Base-by-base conservation (phyloP, 2,888 invertebrate species). In the Drosophila colorata region DNA sequence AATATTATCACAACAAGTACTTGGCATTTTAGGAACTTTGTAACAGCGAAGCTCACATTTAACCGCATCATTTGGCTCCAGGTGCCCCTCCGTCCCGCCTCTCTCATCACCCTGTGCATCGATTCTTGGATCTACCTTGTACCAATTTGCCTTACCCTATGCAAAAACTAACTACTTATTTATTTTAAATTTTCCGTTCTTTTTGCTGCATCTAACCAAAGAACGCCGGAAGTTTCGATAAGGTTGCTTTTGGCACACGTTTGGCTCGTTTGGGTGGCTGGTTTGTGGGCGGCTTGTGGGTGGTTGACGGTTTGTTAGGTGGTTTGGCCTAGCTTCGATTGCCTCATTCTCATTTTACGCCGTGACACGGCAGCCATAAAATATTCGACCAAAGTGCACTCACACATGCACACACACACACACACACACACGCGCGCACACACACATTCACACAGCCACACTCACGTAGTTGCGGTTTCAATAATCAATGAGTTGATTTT, bases 401-500 rank as follows among this genome's bases (percentile, higher is more conserved):
- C 83, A 66, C 63, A 74, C 74, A 61, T 33, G 28, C 59, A 40
- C 20, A 53, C 18, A 23, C 11, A 13, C 16, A 14, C 53, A 38
- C 40, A 59, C 53, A 37, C 60, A 33, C 53, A 33, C 41, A 43
- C 55, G 18, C 47, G 31, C 33, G 28, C 35, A 41, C 43, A 44
- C 40, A 37, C 48, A 48, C 41, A 52, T 57, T 38, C 60, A 16
- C 33, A 25, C 8, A 14, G 37, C 48, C 70, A 57, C 58, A 69
- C 78, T 56, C 66, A 84, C 84, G 87, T 80, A 78, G 76, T 69
- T 88, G 78, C 55, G 87, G 85, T 83, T 88, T 85, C 76, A 80
- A 87, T 88, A 85, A 85, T 85, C 84, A 88, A 88, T 85, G 88
- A 88, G 84, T 88, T 88, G 80, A 80, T 88, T 88, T 87, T 87